phyloP scores from a whole-genome alignment of 2,797 vertebrate genomes.

The Neosilurus mollespiculum region DNA sequence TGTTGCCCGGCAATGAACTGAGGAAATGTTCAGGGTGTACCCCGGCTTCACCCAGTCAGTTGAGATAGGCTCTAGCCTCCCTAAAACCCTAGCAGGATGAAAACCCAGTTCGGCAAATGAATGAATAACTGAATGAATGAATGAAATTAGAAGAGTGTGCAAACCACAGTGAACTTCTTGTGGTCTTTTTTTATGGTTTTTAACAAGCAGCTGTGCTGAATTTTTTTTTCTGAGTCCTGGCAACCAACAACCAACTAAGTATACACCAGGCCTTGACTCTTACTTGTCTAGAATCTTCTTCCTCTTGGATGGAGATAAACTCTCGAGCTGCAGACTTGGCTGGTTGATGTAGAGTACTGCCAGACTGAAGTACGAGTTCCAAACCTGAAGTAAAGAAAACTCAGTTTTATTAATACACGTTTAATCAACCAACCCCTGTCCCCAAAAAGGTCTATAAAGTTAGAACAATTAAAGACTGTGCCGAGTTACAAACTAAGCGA shows the following conservation, averaged over 20 bases:
- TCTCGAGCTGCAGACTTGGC: conserved; percentile 94
- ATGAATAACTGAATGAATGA: too few relatives aligned
- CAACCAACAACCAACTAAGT: background rate
- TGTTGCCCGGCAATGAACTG: too few relatives aligned
- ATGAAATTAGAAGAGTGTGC: too few relatives aligned
- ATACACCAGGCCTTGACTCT: conserved; percentile 53
- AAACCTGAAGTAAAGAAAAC: conserved; percentile 76
- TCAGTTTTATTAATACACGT: background rate
- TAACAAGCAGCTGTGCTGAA: background rate
- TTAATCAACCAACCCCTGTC: background rate
- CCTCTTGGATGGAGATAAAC: conserved; percentile 84
- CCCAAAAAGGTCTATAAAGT: too few relatives aligned
- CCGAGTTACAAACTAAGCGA: background rate
- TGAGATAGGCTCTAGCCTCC: too few relatives aligned
- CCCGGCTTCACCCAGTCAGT: too few relatives aligned
- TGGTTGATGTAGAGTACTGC: conserved; percentile 98
- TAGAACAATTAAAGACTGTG: background rate
- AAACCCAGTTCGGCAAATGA: too few relatives aligned
- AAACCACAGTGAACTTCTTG: background rate
- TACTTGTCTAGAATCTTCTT: conserved; percentile 98
- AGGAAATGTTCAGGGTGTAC: too few relatives aligned
- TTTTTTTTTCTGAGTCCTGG: background rate
- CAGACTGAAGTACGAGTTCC: conserved; percentile 99
- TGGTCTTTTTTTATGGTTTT: background rate
- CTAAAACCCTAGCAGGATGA: too few relatives aligned